Base-by-base conservation (phyloP, 1,140 invertebrate species). In the Scaptomyza pallida region DNA sequence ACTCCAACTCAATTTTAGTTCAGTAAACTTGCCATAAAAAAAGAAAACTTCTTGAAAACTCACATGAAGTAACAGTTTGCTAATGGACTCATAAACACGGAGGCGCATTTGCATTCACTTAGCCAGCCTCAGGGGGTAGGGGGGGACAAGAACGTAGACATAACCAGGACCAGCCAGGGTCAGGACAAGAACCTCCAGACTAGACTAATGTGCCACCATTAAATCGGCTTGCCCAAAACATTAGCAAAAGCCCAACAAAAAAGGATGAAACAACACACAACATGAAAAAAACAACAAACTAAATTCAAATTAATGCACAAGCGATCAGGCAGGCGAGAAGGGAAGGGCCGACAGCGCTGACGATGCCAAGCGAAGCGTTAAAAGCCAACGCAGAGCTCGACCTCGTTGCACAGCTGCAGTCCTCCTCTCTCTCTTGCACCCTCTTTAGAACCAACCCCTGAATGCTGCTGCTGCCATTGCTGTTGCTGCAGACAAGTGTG, bases 231-330 rank as follows among this genome's bases (percentile, higher is more conserved):
- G 64, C 75, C 79, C 60, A 64, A 63, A 44, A 71, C 68, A 70
- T 71, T 74, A 74, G 72, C 68, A 35, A 55, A 45, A 51, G 35
- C 4, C 43, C 8, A 48, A 40, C n/a, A 40, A 52, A 55, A 54
- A 44, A 30, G 12, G 10, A 16, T 17, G 41, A 50, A 33, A 44
- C 8, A 19, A 48, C 50, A 44, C 33, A 44, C 5, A 54, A n/a
- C 13, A 17, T 12, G 26, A 40, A 56, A 41, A 57, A 33, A 19
- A 10, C 61, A 30, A 64, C 60, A 77, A 69, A 85, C 56, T 60
- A 73, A 65, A 85, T 80, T 85, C 71, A 80, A 85, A 86, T 85
- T 71, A 85, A 85, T 85, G 81, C 73, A 61, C 62, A 71, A 57
- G 71, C 61, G 68, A 85, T 76, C 61, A 37, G 37, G 33, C 33